These are phyloP conservation scores for Delia radicum DNA, from an alignment of 1,140 invertebrate species.

Conservation along the genomic window DNA sequence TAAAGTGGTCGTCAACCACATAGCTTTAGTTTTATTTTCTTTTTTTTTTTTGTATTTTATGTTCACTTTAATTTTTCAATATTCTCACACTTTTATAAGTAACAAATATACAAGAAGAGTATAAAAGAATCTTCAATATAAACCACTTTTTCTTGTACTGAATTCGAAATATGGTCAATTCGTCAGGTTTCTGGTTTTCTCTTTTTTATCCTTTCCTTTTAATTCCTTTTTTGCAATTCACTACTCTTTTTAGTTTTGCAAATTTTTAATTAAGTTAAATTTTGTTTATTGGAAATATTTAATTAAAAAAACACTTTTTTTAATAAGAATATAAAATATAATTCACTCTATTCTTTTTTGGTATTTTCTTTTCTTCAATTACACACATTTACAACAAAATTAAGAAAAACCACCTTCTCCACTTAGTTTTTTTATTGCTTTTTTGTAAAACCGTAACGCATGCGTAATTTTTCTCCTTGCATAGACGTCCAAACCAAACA, in stretches of 20 bases:
- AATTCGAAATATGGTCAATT: slow-evolving; percentile 9
- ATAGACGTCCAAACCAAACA: background rate
- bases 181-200: slow-evolving; percentile 14
- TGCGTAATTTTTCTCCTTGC: background rate
- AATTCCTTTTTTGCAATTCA: background rate
- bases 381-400: background rate
- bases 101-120: background rate
- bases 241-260: background rate
- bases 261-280: background rate
- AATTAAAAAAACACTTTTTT: background rate
- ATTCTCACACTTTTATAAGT: slow-evolving; percentile 7
- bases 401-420: slow-evolving; percentile 1
- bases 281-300: background rate
- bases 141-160: background rate
- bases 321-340: background rate
- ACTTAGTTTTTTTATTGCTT: background rate
- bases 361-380: background rate
- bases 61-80: slow-evolving; percentile 13
- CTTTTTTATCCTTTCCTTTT: background rate
- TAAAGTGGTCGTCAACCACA: slow-evolving; percentile 15
- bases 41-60: background rate
- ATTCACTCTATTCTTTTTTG: background rate
- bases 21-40: slow-evolving; percentile 15
- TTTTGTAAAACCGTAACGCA: background rate
- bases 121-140: slow-evolving; percentile 13